phyloP scores from a whole-genome alignment of 2,888 invertebrate species.

The Zygaena filipendulae region DNA sequence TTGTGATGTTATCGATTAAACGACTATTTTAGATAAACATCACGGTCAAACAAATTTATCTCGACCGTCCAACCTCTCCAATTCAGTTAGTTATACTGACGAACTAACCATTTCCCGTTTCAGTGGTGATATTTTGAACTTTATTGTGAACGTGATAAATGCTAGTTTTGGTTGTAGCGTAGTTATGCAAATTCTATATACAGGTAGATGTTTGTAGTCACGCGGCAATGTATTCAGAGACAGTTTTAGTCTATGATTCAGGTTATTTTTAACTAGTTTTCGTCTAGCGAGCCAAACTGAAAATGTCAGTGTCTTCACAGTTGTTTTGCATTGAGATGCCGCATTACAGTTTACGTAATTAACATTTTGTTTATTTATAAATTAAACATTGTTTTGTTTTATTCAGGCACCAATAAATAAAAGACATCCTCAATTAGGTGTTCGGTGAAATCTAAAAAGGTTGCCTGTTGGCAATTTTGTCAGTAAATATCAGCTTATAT shows the following conservation, averaged over 20 bases:
- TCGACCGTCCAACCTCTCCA: not conserved
- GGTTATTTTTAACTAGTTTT: slow-evolving; percentile 34
- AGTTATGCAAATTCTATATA: slow-evolving; percentile 20
- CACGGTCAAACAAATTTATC: slow-evolving; percentile 1
- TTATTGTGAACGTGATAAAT: too few relatives aligned
- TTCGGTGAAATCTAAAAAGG: too few relatives aligned
- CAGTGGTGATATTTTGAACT: too few relatives aligned
- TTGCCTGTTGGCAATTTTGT: too few relatives aligned
- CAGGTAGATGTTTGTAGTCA: slow-evolving; percentile 23
- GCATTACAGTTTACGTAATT: not conserved
- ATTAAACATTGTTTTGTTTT: too few relatives aligned
- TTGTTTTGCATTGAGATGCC: slow-evolving; percentile 8
- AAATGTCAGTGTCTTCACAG: slow-evolving; percentile 29
- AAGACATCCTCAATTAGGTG: too few relatives aligned
- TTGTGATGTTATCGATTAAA: slow-evolving; percentile 25
- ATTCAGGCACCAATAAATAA: too few relatives aligned
- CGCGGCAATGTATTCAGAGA: slow-evolving; percentile 25
- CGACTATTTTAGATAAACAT: slow-evolving; percentile 25
- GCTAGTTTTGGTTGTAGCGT: too few relatives aligned
- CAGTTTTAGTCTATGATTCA: slow-evolving; percentile 28
- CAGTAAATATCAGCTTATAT: too few relatives aligned
- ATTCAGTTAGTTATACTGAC: too few relatives aligned
- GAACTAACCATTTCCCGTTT: too few relatives aligned
- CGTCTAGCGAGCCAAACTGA: slow-evolving; percentile 32
- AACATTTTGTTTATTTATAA: too few relatives aligned